Evolutionary conservation across 2,113 vertebrate species (phyloP).

Genomic region (Chloebia gouldiae): DNA sequence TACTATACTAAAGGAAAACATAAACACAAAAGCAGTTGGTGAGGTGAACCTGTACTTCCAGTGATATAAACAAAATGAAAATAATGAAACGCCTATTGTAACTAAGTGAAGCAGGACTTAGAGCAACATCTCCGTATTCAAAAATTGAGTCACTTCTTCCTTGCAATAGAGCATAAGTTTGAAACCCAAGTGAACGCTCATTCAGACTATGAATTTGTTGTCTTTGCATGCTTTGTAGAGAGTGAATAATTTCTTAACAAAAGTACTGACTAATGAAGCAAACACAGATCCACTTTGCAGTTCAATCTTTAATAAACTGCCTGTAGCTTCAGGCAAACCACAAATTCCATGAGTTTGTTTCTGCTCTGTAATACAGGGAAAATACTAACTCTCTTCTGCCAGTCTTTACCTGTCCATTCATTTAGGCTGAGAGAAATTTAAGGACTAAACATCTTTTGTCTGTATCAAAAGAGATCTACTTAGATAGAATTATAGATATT

Average conservation of each 20-base stretch:
- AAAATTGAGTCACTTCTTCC: slow-evolving; percentile 23
- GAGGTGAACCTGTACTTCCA: slow-evolving; percentile 23
- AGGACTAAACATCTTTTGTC: not conserved
- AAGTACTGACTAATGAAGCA: not conserved
- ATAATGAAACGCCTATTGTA: slow-evolving; percentile 45
- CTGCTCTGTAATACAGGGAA: not conserved
- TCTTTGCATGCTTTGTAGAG: not conserved
- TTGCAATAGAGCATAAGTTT: not conserved
- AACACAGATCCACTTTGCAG: not conserved
- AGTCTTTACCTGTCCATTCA: not conserved
- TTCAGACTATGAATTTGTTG: not conserved
- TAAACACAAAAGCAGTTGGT: not conserved
- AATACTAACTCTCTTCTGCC: not conserved
- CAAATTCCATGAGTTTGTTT: not conserved
- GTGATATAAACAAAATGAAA: slow-evolving; percentile 22
- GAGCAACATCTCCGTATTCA: not conserved
- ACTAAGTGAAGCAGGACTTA: slow-evolving; percentile 23
- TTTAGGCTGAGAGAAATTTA: not conserved
- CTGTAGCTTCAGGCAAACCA: not conserved
- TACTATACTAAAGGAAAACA: slow-evolving; percentile 35
- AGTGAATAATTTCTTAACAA: not conserved
- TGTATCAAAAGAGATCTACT: not conserved
- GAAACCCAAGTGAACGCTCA: not conserved
- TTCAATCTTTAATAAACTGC: not conserved
- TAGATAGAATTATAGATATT: not conserved